Evolutionary conservation across 2,797 vertebrate species (phyloP), one percentile per base, ranked within the genome.

Genomic region (Saxicola maurus): DNA sequence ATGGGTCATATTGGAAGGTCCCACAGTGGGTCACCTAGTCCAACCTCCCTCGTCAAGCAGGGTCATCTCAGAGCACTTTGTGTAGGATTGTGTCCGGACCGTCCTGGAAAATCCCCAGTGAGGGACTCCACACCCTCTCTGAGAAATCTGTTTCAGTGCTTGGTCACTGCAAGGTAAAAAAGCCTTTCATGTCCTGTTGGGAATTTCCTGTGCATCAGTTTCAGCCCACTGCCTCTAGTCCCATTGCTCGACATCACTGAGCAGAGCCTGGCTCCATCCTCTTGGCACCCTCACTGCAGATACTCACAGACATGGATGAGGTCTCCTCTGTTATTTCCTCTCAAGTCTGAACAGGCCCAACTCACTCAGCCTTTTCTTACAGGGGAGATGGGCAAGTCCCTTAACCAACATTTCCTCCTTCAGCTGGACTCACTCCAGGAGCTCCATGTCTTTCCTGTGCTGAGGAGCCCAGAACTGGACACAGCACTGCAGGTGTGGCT

Each of bases 381-480:
- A 43, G 33, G 4, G 49, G 31, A 25, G 11, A 57, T 20, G 24
- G 3, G 10, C 5, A 24, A 25, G 23, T 28, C 11, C 8, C 51
- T 17, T 12, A 17, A 6, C 28, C 15, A 31, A 18, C 7, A 38
- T 51, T 38, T 43, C 13, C 20, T 8, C 6, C 10, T 53, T 64
- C 7, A 4, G 6, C 25, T 45, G 51, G 24, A 28, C 31, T 5
- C 1, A 1, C 13, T 17, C 4, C 37, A 28, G 23, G 0, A 86
- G 11, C 11, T 51, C 9, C 20, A 5, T 6, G 17, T 25, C 31
- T 31, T 2, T 0, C 11, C 8, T 19, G 13, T 10, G 0, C 23
- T 38, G 37, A 38, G 19, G 5, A 45, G 24, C 17, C 30, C 37
- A 78, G 28, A 43, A 38, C 25, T 37, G 51, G 27, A 28, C 31